Percentiles rank a stretch among this genome's conserved stretches.
phyloP scores from a whole-genome alignment of 2,113 vertebrate species.

The Ptilorrhoa leucosticta region DNA sequence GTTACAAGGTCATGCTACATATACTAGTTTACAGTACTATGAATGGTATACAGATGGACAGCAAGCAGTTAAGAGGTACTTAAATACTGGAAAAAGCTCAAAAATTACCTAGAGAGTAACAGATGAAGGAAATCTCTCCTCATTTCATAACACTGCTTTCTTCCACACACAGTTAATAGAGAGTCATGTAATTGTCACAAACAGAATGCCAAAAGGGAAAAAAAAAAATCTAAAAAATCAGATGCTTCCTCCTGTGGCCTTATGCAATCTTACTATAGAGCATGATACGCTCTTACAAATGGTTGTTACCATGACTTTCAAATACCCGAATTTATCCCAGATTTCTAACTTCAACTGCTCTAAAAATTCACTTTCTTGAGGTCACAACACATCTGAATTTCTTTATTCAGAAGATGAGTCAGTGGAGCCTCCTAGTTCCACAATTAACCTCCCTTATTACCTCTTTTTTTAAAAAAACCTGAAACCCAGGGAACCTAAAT shows the following conservation, averaged over 20 bases:
- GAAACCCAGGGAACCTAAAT: conserved; percentile 10
- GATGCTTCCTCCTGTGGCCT: conserved; percentile 50
- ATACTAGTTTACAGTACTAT: conserved; percentile 73
- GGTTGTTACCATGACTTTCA: conserved; percentile 59
- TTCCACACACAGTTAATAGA: conserved; percentile 66
- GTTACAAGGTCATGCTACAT: conserved; percentile 76
- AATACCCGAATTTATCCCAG: conserved; percentile 56
- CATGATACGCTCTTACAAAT: conserved; percentile 31
- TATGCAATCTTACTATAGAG: conserved; percentile 62
- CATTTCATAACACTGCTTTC: conserved; percentile 61
- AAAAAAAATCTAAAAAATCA: conserved; percentile 18
- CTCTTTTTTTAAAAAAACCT: background rate
- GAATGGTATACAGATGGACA: conserved; percentile 73
- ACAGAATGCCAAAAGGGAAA: conserved; percentile 58
- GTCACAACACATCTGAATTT: conserved; percentile 50
- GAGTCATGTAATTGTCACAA: conserved; percentile 67
- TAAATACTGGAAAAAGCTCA: conserved; percentile 70
- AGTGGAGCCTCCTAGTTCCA: conserved; percentile 41
- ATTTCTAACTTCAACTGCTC: conserved; percentile 57
- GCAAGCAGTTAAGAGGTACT: conserved; percentile 71
- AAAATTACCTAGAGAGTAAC: conserved; percentile 70
- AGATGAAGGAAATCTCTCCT: conserved; percentile 57
- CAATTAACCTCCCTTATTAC: conserved; percentile 42
- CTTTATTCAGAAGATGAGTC: conserved; percentile 48
- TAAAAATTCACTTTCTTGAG: conserved; percentile 60